phyloP scores from a whole-genome alignment of 2,888 invertebrate species.

The Stenoptilia bipunctidactyla region DNA sequence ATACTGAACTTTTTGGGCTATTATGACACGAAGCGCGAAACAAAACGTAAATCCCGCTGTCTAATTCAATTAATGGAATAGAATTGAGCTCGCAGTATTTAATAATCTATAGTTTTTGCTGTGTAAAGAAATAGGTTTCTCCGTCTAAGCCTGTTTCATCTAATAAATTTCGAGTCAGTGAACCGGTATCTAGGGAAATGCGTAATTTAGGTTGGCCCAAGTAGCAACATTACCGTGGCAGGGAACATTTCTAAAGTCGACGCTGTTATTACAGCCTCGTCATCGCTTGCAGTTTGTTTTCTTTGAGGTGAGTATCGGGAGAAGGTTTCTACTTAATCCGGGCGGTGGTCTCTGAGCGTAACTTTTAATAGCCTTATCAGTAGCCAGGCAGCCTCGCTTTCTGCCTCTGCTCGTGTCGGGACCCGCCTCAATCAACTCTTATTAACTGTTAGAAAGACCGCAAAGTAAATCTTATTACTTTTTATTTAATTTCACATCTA shows the following conservation, averaged over 20 bases:
- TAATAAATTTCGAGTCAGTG: slow-evolving; percentile 23
- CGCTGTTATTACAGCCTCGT: slow-evolving; percentile 26
- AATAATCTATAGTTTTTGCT: slow-evolving; percentile 7
- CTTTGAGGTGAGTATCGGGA: slow-evolving; percentile 25
- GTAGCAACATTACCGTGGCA: slow-evolving; percentile 27
- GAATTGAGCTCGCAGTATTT: too few species aligned
- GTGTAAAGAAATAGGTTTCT: slow-evolving; percentile 15
- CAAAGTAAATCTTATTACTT: neutral
- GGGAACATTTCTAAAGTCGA: slow-evolving; percentile 24
- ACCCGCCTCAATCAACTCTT: slow-evolving; percentile 38
- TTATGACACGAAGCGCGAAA: neutral
- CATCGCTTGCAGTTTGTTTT: slow-evolving; percentile 15
- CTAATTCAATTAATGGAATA: neutral
- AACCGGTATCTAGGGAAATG: slow-evolving; percentile 24
- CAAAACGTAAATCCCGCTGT: too few species aligned
- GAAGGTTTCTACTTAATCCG: slow-evolving; percentile 45
- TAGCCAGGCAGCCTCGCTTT: slow-evolving; percentile 31
- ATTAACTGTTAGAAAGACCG: slow-evolving; percentile 37
- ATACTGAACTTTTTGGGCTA: slow-evolving; percentile 20
- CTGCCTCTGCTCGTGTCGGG: slow-evolving; percentile 24
- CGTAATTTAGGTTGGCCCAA: slow-evolving; percentile 22
- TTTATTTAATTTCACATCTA: too few species aligned
- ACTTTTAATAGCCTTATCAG: slow-evolving; percentile 69
- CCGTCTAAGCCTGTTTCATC: slow-evolving; percentile 11
- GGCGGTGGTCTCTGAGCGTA: slow-evolving; percentile 43